Base-by-base conservation (phyloP, 2,888 invertebrate species). In the Liopterus haemorrhoidalis region DNA sequence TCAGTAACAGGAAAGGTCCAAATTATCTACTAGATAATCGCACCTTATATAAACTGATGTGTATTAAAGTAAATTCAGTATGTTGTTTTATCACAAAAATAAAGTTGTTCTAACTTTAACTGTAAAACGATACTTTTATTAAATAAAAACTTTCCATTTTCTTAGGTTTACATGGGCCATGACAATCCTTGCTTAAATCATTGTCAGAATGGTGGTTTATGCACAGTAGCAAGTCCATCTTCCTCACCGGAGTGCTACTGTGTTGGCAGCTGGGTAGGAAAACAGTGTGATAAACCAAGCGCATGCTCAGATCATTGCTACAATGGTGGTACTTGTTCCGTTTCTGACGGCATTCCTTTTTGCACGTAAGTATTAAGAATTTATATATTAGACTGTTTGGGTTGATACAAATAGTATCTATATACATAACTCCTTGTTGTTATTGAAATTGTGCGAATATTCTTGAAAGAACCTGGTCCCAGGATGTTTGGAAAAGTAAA, bases 181-280 rank as follows among this genome's bases (percentile, higher is more conserved):
- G 75, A 76, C 56, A 78, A 79, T 69, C 77, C 78, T 1, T 85
- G 85, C 64, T 62, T 63, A 6, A 67, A 68, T 24, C 68, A 67
- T 47, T 81, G 81, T 55, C 62, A 68, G 49, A 75, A 81, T 53
- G 71, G 69, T 35, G 81, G 76, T 1, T 67, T 76, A 42, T 86
- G 86, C 59, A 65, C 71, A 16, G 63, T 76, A 48, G 70, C 73
- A 48, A 62, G 65, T 59, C 70, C 67, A 32, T 68, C 70, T 39
- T 61, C 65, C 2, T 59, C 68, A 43, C 74, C 78, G 1, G 64
- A 65, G 15, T 80, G 80, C 61, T 65, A 66, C 50, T 81, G 81
- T 56, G 61, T 68, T n/a, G 67, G 68, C 6, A 73, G 73, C 20
- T 80, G 77, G 75, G 65, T 69, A 19, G 82, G 81, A 1, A 58